A percentile compares a stretch with the other conserved stretches of the same genome.
phyloP scores from a whole-genome alignment of 2,797 vertebrate genomes.

The Micropoecilia bifurca region DNA sequence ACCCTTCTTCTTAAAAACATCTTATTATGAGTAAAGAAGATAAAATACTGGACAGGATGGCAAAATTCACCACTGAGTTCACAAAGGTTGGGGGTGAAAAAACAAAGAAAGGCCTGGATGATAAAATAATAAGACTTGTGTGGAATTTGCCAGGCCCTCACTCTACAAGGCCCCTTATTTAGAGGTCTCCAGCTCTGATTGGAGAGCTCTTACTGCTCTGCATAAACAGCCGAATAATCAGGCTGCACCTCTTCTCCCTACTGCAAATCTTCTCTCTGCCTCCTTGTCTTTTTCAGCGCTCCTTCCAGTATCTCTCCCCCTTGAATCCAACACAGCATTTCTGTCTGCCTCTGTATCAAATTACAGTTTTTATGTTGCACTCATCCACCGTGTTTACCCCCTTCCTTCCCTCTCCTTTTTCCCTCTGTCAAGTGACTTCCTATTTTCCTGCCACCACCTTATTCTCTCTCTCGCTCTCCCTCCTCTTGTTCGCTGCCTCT shows the following conservation, averaged over 20 bases:
- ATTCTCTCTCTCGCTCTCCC: conserved; percentile 18
- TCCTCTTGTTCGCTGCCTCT: not conserved
- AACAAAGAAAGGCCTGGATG: conserved; percentile 49
- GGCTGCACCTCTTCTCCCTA: conserved; percentile 47
- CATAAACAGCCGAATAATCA: conserved; percentile 81
- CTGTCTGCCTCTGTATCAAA: conserved; percentile 57
- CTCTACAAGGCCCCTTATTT: conserved; percentile 70
- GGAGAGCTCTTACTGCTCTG: conserved; percentile 73
- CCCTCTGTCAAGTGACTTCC: conserved; percentile 59
- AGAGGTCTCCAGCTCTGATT: conserved; percentile 75
- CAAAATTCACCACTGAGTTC: conserved; percentile 54
- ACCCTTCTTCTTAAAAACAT: conserved; percentile 66
- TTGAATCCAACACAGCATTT: conserved; percentile 50
- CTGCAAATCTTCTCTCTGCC: conserved; percentile 47
- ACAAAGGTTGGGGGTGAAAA: conserved; percentile 53
- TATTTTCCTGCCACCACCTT: conserved; percentile 35
- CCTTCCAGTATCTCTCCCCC: conserved; percentile 32
- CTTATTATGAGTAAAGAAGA: conserved; percentile 66
- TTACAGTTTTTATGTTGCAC: conserved; percentile 72
- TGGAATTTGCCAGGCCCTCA: conserved; percentile 65
- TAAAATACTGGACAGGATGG: conserved; percentile 46
- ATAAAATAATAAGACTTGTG: conserved; percentile 59
- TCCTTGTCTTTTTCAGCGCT: conserved; percentile 45
- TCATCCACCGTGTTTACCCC: conserved; percentile 30
- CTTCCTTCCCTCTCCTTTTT: conserved; percentile 33